Base-by-base conservation (phyloP, 2,113 vertebrate genomes). In the Thunnus maccoyii region DNA sequence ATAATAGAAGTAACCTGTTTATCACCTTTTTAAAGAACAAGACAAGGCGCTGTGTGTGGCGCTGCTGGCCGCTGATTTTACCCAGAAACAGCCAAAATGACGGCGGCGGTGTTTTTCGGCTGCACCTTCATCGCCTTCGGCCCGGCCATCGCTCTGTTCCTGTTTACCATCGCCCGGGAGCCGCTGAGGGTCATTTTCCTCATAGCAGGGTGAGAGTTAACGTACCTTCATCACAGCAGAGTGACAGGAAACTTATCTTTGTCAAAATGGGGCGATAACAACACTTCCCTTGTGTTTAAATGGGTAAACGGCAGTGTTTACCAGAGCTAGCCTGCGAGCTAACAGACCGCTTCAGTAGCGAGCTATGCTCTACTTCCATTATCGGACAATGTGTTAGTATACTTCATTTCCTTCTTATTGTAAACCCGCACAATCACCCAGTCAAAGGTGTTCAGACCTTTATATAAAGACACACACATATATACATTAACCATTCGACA, bases 81-180 rank as follows among this genome's bases (percentile, higher is more conserved):
- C 30, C 18, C 8, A 12, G 54, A 84, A 47, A 9, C 8, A 25
- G 44, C 22, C 55, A 89, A 66, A 41, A 96, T 96, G 96, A 96
- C 96, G 52, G 94, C 94, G 14, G 84, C 94, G 7, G 95, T 96
- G 87, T 96, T 96, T 75, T 95, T 96, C 83, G 96, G 96, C 75
- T 96, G 96, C 83, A 94, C 95, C 48, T 96, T 95, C 80, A 95
- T 96, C 72, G 96, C 96, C 20, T 96, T 96, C 84, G 96, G 96
- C 80, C 96, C 96, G 0, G 96, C 95, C 25, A 86, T 96, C 52
- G 83, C 95, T 2, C 90, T 96, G 72, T 96, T 96, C 92, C 56
- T 96, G 81, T 95, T 96, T 79, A 96, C 96, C 68, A 93, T 96
- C 81, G 95, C 96, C 78, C 86, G 92, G 32, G 95, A 96, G 27